These are phyloP conservation scores for Tribolium madens DNA, from an alignment of 1,140 invertebrate genomes.

Conservation along the genomic window DNA sequence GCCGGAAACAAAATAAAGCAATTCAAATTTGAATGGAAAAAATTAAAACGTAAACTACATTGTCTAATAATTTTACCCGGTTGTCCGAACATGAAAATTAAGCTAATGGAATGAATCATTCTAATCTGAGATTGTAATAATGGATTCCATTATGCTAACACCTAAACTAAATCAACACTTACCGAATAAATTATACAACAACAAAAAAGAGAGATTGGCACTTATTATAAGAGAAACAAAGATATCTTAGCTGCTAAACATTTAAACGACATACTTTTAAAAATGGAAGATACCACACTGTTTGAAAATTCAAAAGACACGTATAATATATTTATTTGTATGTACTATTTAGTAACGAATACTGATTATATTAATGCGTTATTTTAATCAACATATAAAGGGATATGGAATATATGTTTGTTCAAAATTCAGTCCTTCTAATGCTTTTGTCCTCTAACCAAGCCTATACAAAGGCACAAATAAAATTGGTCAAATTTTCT, in stretches of 20 bases:
- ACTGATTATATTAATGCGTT: slow-evolving; percentile 40
- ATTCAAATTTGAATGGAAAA: slow-evolving; percentile 24
- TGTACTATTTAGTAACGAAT: slow-evolving; percentile 44
- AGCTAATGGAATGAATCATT: slow-evolving; percentile 7
- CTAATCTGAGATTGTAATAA: not conserved
- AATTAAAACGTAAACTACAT: slow-evolving; percentile 8
- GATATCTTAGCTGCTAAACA: slow-evolving; percentile 51
- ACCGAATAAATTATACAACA: slow-evolving; percentile 25
- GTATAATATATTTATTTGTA: slow-evolving; percentile 5
- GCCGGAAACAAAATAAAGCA: not conserved
- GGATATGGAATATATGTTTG: slow-evolving; percentile 48
- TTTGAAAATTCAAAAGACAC: slow-evolving; percentile 46
- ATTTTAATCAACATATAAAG: slow-evolving; percentile 45
- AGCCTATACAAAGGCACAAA: slow-evolving; percentile 57
- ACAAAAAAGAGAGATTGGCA: slow-evolving; percentile 41
- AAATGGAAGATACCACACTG: slow-evolving; percentile 52
- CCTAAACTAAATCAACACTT: slow-evolving; percentile 42
- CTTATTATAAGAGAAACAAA: slow-evolving; percentile 38
- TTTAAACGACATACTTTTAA: slow-evolving; percentile 44
- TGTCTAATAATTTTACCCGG: slow-evolving; percentile 46
- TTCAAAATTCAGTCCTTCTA: slow-evolving; percentile 48
- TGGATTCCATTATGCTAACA: slow-evolving; percentile 18
- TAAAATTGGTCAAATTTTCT: slow-evolving; percentile 56
- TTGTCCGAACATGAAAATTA: slow-evolving; percentile 50
- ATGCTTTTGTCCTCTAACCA: slow-evolving; percentile 43